A percentile compares a stretch with the other conserved stretches of the same genome.
Conservation (phyloP, 2,888 invertebrate species). For the Drosophila suboccidentalis region DNA sequence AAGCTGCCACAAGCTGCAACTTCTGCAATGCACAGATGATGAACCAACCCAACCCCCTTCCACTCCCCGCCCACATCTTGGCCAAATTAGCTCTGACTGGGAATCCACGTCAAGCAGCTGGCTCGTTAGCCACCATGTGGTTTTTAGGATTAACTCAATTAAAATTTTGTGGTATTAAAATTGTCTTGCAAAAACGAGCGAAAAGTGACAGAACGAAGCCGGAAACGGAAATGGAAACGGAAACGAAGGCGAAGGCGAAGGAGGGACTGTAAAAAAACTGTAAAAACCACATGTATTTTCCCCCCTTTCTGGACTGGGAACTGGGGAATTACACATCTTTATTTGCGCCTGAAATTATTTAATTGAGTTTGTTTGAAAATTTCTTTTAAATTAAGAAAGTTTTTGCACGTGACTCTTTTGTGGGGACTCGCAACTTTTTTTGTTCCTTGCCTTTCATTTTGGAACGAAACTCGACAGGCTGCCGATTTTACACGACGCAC, state of each 20-base stretch:
- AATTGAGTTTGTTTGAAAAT: slow-evolving; percentile 81
- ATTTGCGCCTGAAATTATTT: slow-evolving; percentile 77
- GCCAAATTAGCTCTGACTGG: slow-evolving; percentile 54
- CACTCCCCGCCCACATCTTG: background rate
- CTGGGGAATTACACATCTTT: slow-evolving; percentile 62
- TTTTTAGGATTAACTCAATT: slow-evolving; percentile 78
- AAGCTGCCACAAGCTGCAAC: slow-evolving; percentile 11
- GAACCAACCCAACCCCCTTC: slow-evolving; percentile 5
- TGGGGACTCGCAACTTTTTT: slow-evolving; percentile 50
- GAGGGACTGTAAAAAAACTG: slow-evolving; percentile 29
- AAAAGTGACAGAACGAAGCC: slow-evolving; percentile 27
- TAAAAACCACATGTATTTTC: slow-evolving; percentile 47
- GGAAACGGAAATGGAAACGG: background rate
- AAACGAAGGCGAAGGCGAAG: too few species aligned
- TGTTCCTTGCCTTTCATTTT: background rate
- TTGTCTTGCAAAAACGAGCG: slow-evolving; percentile 55
- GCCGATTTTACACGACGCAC: slow-evolving; percentile 8
- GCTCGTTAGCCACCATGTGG: slow-evolving; percentile 78
- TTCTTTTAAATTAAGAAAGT: slow-evolving; percentile 81
- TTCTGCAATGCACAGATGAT: slow-evolving; percentile 1
- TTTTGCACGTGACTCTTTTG: slow-evolving; percentile 74
- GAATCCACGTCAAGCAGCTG: slow-evolving; percentile 49
- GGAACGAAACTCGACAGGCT: slow-evolving; percentile 7
- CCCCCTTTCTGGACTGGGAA: background rate
- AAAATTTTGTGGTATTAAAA: slow-evolving; percentile 77